phyloP scores from a whole-genome alignment of 2,113 vertebrate species.

The Sapajus apella region DNA sequence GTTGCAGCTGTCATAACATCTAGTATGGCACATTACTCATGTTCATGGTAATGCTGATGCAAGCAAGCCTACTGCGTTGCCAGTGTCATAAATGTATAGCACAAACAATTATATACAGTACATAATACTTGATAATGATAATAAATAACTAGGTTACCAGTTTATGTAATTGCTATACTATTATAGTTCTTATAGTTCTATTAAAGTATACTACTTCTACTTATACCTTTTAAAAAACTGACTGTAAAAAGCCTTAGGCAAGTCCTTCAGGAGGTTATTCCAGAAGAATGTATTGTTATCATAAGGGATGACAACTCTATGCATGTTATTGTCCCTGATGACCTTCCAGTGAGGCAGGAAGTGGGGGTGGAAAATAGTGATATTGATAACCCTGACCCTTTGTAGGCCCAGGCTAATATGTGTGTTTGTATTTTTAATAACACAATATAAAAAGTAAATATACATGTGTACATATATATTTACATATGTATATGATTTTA shows the following conservation, averaged over 20 bases:
- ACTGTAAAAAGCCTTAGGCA: not conserved
- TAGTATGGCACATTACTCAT: not conserved
- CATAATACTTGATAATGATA: not conserved
- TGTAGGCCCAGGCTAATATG: not conserved
- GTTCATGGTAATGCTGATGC: not conserved
- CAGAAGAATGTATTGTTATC: not conserved
- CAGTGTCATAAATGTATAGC: not conserved
- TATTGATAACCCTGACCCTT: not conserved
- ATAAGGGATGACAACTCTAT: not conserved
- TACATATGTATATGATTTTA: not conserved
- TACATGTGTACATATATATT: not conserved
- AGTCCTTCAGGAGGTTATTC: not conserved
- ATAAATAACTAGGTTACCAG: not conserved
- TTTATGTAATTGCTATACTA: not conserved
- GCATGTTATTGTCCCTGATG: not conserved
- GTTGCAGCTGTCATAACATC: not conserved
- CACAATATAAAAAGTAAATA: not conserved
- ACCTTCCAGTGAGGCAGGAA: not conserved
- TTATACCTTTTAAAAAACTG: not conserved
- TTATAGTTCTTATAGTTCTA: not conserved
- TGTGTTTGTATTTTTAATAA: no score
- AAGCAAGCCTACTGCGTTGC: not conserved
- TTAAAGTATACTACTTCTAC: not conserved
- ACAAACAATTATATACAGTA: not conserved
- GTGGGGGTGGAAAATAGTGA: not conserved